Base-by-base conservation (phyloP, 2,113 vertebrate genomes). In the Mus spicilegus region DNA sequence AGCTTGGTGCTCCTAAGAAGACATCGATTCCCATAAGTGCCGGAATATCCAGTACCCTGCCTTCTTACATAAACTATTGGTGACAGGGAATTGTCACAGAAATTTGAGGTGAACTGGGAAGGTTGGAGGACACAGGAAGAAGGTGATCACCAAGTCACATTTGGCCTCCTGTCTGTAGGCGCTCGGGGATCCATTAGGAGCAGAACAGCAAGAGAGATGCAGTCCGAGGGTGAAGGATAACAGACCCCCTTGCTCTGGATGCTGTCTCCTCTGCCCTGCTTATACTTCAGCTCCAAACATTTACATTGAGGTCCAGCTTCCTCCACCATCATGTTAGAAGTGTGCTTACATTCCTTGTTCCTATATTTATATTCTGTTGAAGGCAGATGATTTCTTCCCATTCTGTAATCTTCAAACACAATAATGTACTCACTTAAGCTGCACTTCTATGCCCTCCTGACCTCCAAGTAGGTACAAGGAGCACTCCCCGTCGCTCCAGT, bases 321-420 rank as follows among this genome's bases (percentile, higher is more conserved):
- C 90, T 77, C 89, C n/a, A 14, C 81, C 87, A 75, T 67, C 58
- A 70, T 91, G n/a, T 70, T 39, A 89, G 54, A 93, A 72, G 4
- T 56, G 42, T 69, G 96, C 93, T 93, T 96, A 94, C 90, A 91
- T 93, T 96, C 87, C 39, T 75, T 46, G 84, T n/a, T 51, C 65
- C 89, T 87, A 2, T 96, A 88, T 96, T 96, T 95, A 94, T 76
- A 93, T 90, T 96, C 87, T 80, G 61, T 7, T 39, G 28, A 80
- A 93, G 69, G 65, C 56, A 93, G 84, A 96, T 54, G 69, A 89
- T 75, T 70, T 87, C 85, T 65, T 84, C 95, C 58, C 85, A 76
- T 33, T 58, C 78, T 87, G 84, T 75, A 91, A 58, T 80, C 93
- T 87, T 93, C 87, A 51, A 58, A 49, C 63, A 82, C 51, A 39